Conservation (phyloP, 2,888 invertebrate genomes). For the Clunio marinus region DNA sequence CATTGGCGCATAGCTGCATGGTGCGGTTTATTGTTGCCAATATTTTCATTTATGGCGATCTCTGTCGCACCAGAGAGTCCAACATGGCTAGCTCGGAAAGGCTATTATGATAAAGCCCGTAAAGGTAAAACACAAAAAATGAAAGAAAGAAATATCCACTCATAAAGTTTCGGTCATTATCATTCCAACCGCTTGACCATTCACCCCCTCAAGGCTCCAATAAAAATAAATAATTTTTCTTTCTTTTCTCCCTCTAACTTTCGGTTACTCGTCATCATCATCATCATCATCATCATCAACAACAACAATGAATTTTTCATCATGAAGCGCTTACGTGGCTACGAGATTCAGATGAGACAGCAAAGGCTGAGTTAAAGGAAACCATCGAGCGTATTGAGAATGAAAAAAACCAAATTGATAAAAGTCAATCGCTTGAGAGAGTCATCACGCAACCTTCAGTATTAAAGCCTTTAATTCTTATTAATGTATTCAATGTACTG, state of each 20-base stretch:
- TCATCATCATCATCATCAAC: not conserved
- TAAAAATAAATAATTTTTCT: conserved; percentile 19
- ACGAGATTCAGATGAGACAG: conserved; percentile 57
- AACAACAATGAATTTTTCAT: not conserved
- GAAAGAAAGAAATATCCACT: not conserved
- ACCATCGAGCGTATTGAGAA: conserved; percentile 58
- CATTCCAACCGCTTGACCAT: not conserved
- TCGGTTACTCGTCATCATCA: no score
- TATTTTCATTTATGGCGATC: conserved; percentile 58
- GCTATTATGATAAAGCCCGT: conserved; percentile 54
- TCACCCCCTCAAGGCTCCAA: conserved; percentile 3
- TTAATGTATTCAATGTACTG: conserved; percentile 67
- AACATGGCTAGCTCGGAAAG: conserved; percentile 65
- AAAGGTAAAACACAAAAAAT: conserved; percentile 40
- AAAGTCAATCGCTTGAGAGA: conserved; percentile 53
- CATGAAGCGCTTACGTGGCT: conserved; percentile 57
- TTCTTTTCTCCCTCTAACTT: not conserved
- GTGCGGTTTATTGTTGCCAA: conserved; percentile 59
- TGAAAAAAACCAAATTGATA: conserved; percentile 50
- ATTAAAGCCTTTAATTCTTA: conserved; percentile 67
- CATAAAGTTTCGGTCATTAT: conserved; percentile 8
- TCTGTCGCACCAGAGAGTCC: conserved; percentile 68
- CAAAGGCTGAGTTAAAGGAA: conserved; percentile 60
- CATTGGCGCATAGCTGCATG: conserved; percentile 68
- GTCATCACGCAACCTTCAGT: conserved; percentile 59